These are phyloP conservation scores for Lochmaea capreae DNA, from an alignment of 2,888 invertebrate genomes.

Conservation along the genomic window DNA sequence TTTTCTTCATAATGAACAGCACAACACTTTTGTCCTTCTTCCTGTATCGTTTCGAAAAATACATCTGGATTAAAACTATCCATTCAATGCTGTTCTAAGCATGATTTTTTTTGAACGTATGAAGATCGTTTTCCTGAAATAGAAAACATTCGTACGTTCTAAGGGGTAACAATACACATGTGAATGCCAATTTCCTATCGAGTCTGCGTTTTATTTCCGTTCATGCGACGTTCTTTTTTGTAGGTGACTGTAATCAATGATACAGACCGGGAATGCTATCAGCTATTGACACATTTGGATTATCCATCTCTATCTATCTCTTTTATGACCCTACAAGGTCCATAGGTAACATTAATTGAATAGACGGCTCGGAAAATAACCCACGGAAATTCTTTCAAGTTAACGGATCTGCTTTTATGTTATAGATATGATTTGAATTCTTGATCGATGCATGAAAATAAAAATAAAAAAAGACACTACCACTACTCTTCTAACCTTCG, in stretches of 20 bases:
- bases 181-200: slow-evolving; percentile 45
- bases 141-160: background rate
- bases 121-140: slow-evolving; percentile 1
- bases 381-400: background rate
- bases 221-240: slow-evolving; percentile 38
- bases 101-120: background rate
- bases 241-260: slow-evolving; percentile 34
- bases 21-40: too few relatives aligned
- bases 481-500: too few relatives aligned
- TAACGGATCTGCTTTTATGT: background rate
- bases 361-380: slow-evolving; percentile 28
- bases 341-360: slow-evolving; percentile 26
- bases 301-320: slow-evolving; percentile 17
- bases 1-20: too few relatives aligned
- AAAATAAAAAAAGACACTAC: too few relatives aligned
- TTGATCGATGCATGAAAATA: too few relatives aligned
- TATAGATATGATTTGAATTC: background rate
- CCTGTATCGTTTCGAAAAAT: too few relatives aligned
- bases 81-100: too few relatives aligned
- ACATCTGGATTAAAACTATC: too few relatives aligned
- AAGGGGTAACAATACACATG: slow-evolving; percentile 29
- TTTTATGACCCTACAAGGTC: slow-evolving; percentile 11
- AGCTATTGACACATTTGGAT: slow-evolving; percentile 34
- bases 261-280: slow-evolving; percentile 33
- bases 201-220: slow-evolving; percentile 41